Conservation (phyloP, 2,888 invertebrate genomes). For the Keiferia lycopersicella region DNA sequence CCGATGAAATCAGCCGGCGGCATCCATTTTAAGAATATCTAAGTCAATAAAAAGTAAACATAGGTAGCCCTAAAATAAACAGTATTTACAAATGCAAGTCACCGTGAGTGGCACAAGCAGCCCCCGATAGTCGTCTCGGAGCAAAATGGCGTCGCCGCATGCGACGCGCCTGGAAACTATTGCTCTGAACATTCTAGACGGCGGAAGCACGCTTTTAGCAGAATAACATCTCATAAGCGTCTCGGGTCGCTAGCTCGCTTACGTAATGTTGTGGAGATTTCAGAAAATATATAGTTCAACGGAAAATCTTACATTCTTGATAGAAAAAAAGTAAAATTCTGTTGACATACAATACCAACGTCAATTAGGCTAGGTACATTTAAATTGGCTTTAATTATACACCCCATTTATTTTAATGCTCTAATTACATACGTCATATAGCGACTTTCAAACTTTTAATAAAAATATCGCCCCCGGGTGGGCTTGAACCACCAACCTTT, state of each 20-base stretch:
- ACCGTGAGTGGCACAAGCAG: background rate
- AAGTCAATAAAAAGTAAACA: too few relatives aligned
- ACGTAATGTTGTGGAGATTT: slow-evolving; percentile 10
- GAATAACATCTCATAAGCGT: slow-evolving; percentile 13
- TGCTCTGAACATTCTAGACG: slow-evolving; percentile 16
- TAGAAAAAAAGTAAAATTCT: too few relatives aligned
- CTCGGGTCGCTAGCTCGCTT: slow-evolving; percentile 9
- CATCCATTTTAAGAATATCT: too few relatives aligned
- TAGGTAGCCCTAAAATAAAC: background rate
- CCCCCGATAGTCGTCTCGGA: background rate
- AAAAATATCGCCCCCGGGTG: slow-evolving; percentile 91
- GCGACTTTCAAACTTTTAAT: too few relatives aligned
- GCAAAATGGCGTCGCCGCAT: slow-evolving; percentile 13
- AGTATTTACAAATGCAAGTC: background rate
- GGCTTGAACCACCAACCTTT: slow-evolving; percentile 99
- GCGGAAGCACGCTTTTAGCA: slow-evolving; percentile 22
- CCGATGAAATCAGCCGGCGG: too few relatives aligned
- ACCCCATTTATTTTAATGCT: too few relatives aligned
- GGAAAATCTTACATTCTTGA: background rate
- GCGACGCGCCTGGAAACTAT: slow-evolving; percentile 13
- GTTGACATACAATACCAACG: too few relatives aligned
- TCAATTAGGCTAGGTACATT: too few relatives aligned
- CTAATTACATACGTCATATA: too few relatives aligned
- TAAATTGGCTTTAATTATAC: too few relatives aligned
- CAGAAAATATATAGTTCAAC: background rate